phyloP scores from a whole-genome alignment of 2,888 invertebrate genomes.

The Scaptomyza flava region DNA sequence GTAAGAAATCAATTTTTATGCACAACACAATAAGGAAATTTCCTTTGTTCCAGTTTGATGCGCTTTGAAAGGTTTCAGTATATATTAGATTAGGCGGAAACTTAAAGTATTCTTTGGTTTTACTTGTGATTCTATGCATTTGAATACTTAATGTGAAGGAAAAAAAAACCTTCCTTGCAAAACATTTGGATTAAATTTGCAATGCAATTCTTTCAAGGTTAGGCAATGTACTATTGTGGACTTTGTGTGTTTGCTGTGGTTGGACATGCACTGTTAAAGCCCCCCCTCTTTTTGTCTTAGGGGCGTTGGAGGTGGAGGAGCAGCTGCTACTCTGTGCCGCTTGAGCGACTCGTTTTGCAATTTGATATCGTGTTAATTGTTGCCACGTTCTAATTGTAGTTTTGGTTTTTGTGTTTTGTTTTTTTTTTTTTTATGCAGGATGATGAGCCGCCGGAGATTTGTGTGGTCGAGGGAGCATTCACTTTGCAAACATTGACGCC shows the following conservation, averaged over 20 bases:
- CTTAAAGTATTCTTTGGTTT: too few relatives aligned
- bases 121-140: too few relatives aligned
- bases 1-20: too few relatives aligned
- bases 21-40: too few relatives aligned
- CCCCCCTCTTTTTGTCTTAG: not conserved
- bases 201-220: conserved; percentile 43
- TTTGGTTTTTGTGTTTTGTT: too few relatives aligned
- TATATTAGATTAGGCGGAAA: too few relatives aligned
- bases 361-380: not conserved
- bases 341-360: conserved; percentile 13
- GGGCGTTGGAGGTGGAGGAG: not conserved
- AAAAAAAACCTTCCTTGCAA: too few relatives aligned
- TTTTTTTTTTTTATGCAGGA: conserved; percentile 86
- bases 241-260: conserved; percentile 42
- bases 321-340: conserved; percentile 13
- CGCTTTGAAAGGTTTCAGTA: too few relatives aligned
- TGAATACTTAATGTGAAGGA: too few relatives aligned
- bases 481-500: conserved; percentile 95
- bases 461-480: conserved; percentile 95
- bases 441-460: conserved; percentile 98
- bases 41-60: too few relatives aligned
- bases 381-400: not conserved
- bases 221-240: conserved; percentile 11
- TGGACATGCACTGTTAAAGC: conserved; percentile 74
- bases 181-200: conserved; percentile 33